Evolutionary conservation across 2,113 vertebrate genomes (phyloP).

Genomic region (Alaudala cheleensis): DNA sequence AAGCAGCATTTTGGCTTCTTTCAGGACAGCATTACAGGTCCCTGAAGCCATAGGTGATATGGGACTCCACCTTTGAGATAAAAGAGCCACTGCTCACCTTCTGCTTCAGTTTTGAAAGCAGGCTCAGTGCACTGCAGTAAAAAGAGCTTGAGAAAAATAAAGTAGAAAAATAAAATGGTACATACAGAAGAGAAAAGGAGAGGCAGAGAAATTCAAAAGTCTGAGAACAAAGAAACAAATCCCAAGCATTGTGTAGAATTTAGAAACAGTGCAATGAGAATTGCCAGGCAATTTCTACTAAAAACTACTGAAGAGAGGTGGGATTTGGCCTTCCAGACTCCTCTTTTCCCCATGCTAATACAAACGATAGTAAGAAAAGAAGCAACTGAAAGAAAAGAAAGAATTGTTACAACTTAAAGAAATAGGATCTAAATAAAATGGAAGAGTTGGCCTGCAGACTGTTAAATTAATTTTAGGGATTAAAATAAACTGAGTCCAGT

Average conservation of each 20-base stretch:
- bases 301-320: background rate
- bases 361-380: background rate
- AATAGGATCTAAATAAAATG: background rate
- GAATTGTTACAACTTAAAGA: background rate
- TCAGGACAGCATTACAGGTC: background rate
- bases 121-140: background rate
- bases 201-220: background rate
- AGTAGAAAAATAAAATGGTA: background rate
- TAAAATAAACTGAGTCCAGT: background rate
- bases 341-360: background rate
- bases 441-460: rapidly evolving
- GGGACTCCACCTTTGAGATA: background rate
- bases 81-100: background rate
- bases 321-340: background rate
- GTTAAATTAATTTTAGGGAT: background rate
- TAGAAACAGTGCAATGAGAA: background rate
- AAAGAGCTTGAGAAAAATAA: background rate
- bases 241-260: background rate
- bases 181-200: background rate
- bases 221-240: background rate
- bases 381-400: background rate
- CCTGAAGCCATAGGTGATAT: background rate
- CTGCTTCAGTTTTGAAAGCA: background rate
- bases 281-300: background rate
- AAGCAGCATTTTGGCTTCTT: background rate